These are phyloP conservation scores for Chaetodon trifasciatus DNA, from an alignment of 2,797 vertebrate genomes.

Conservation along the genomic window DNA sequence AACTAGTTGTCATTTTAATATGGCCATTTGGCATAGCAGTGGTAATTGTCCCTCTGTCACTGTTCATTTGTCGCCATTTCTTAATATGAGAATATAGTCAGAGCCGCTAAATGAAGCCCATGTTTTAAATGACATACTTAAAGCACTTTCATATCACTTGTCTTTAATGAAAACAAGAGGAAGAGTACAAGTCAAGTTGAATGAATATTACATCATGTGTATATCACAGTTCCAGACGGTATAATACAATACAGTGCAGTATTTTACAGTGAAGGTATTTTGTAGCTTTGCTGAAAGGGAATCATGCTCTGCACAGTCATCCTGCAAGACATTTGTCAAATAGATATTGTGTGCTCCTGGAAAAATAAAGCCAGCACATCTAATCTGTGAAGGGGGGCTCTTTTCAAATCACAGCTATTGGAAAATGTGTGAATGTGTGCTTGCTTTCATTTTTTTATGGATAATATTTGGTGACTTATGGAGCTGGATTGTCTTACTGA, in stretches of 20 bases:
- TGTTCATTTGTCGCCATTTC: slow-evolving; percentile 72
- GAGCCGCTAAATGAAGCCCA: slow-evolving; percentile 63
- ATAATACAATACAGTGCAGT: slow-evolving; percentile 28
- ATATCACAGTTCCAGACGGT: slow-evolving; percentile 29
- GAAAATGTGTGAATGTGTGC: slow-evolving; percentile 25
- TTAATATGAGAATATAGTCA: slow-evolving; percentile 60
- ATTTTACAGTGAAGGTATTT: slow-evolving; percentile 39
- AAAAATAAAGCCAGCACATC: slow-evolving; percentile 66
- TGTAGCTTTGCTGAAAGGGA: slow-evolving; percentile 42
- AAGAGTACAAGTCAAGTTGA: slow-evolving; percentile 48
- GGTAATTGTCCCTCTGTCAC: slow-evolving; percentile 76
- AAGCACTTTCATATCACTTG: slow-evolving; percentile 58
- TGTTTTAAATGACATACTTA: slow-evolving; percentile 67
- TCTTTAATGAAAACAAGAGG: slow-evolving; percentile 58
- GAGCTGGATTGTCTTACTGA: slow-evolving; percentile 55
- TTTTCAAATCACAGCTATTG: slow-evolving; percentile 44
- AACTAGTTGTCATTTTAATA: slow-evolving; percentile 72
- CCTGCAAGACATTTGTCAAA: slow-evolving; percentile 59
- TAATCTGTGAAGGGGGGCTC: slow-evolving; percentile 50
- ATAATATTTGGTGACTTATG: slow-evolving; percentile 51
- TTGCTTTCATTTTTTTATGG: slow-evolving; percentile 30
- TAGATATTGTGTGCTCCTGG: slow-evolving; percentile 52
- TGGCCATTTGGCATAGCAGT: slow-evolving; percentile 57
- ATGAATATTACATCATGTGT: slow-evolving; percentile 58
- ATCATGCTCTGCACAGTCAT: slow-evolving; percentile 50